Percentiles rank a stretch among this genome's conserved stretches.
Evolutionary conservation across 2,888 invertebrate species (phyloP).

Genomic region (Erebia epiphron): DNA sequence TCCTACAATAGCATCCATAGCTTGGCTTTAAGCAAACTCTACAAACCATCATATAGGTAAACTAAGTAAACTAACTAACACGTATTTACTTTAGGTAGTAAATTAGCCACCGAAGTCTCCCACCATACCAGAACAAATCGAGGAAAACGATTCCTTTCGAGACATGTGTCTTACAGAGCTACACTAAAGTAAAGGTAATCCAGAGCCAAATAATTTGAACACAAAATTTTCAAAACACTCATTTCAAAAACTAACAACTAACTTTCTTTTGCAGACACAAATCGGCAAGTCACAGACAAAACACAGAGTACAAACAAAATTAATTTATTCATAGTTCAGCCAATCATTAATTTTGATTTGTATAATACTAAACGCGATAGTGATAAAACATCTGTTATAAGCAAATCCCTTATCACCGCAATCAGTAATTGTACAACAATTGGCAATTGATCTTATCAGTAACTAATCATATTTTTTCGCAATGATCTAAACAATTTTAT

Average conservation of each 20-base stretch:
- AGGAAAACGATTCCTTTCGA: background rate
- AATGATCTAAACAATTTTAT: conserved; percentile 21
- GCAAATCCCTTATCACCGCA: conserved; percentile 16
- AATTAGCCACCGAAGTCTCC: too few species aligned
- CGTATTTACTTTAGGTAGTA: too few species aligned
- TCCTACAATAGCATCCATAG: too few species aligned
- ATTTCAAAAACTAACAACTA: conserved; percentile 32
- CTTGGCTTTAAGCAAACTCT: too few species aligned
- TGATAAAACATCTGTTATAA: conserved; percentile 13
- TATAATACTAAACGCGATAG: background rate
- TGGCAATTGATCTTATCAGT: conserved; percentile 20
- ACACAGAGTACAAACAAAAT: conserved; percentile 25
- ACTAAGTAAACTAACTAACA: too few species aligned
- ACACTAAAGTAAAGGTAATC: background rate
- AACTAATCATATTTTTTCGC: conserved; percentile 21
- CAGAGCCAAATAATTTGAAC: background rate
- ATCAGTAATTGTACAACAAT: conserved; percentile 18
- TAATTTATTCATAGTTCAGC: conserved; percentile 23
- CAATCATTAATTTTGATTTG: conserved; percentile 18
- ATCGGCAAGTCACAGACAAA: conserved; percentile 24
- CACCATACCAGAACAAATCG: background rate
- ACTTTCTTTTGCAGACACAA: conserved; percentile 41
- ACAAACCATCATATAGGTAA: too few species aligned
- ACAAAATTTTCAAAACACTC: background rate
- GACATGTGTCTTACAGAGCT: background rate